Evolutionary conservation across 2,797 vertebrate species (phyloP).

Genomic region (Manis javanica): DNA sequence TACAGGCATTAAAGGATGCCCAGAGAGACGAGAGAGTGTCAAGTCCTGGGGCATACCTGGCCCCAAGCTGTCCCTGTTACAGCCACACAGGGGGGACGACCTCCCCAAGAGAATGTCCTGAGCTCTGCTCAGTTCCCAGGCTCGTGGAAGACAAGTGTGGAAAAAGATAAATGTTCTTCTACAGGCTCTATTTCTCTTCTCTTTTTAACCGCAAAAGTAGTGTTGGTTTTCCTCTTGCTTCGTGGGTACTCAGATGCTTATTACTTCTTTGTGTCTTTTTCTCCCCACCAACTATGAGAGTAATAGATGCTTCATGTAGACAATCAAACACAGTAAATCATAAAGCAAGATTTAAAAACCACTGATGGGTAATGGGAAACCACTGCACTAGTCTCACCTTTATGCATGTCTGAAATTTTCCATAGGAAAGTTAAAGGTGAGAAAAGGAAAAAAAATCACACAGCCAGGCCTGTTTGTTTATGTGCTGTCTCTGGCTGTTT

Average conservation of each 20-base stretch:
- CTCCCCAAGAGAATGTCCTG: not conserved
- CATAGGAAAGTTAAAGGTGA: not conserved
- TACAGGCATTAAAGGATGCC: not conserved
- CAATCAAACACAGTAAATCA: not conserved
- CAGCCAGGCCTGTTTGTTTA: not conserved
- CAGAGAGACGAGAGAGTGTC: not conserved
- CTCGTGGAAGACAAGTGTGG: not conserved
- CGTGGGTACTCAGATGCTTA: not conserved
- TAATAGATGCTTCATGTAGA: not conserved
- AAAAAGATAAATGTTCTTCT: not conserved
- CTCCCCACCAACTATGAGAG: not conserved
- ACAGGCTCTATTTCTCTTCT: not conserved
- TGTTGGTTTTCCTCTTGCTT: not conserved
- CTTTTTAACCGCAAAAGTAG: not conserved
- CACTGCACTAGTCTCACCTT: not conserved
- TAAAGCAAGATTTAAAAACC: not conserved
- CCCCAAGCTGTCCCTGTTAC: not conserved
- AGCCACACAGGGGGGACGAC: not conserved
- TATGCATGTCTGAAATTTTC: not conserved
- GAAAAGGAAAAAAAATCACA: not conserved
- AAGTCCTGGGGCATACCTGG: not conserved
- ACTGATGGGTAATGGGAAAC: not conserved
- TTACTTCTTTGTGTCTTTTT: not conserved
- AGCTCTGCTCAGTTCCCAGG: not conserved
- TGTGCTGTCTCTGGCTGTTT: not conserved